A percentile compares a stretch with the other conserved stretches of the same genome.
Conservation (phyloP, 2,797 vertebrate species). For the Anomalospiza imberbis region DNA sequence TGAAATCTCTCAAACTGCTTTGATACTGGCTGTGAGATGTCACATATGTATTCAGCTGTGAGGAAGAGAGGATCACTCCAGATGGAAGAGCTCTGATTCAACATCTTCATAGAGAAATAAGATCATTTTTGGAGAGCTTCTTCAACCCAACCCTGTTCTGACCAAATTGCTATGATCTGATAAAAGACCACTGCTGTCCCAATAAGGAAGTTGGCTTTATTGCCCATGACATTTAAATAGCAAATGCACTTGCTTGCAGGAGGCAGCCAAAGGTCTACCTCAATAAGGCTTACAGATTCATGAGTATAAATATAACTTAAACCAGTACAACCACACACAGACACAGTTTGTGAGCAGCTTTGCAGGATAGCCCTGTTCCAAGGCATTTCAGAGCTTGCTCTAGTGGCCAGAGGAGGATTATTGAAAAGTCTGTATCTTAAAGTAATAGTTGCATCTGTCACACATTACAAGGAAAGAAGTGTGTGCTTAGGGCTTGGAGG, state of each 20-base stretch:
- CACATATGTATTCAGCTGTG: not conserved
- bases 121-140: not conserved
- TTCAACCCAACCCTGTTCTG: not conserved
- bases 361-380: not conserved
- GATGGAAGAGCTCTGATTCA: not conserved
- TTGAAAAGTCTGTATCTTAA: not conserved
- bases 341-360: not conserved
- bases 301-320: slow-evolving; percentile 6
- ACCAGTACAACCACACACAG: not conserved
- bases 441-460: not conserved
- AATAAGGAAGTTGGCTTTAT: not conserved
- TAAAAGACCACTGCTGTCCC: not conserved
- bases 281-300: not conserved
- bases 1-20: not conserved
- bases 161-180: not conserved
- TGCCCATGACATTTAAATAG: not conserved
- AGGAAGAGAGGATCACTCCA: not conserved
- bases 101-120: not conserved
- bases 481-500: not conserved
- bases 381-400: not conserved
- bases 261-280: slow-evolving; percentile 9
- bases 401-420: not conserved
- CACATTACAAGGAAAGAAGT: not conserved
- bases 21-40: not conserved
- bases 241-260: not conserved